Conservation (phyloP, 1,140 invertebrate species). For the Drosophila truncata region DNA sequence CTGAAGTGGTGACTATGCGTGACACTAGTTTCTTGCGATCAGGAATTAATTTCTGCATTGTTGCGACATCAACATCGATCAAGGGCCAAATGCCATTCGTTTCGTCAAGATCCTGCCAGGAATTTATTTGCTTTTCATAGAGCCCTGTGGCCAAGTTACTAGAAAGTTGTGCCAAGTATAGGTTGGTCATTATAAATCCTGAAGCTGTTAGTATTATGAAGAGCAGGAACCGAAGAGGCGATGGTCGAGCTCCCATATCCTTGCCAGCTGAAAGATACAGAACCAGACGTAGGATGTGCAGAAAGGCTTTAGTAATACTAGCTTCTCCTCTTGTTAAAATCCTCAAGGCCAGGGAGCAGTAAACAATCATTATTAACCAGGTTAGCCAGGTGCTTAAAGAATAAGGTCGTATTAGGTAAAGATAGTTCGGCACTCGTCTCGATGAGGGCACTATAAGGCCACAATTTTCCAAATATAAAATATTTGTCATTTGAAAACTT, state of each 20-base stretch:
- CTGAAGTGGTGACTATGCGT: constrained; percentile 32
- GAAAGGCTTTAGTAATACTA: constrained; percentile 34
- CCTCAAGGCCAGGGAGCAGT: constrained; percentile 50
- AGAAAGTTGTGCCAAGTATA: constrained; percentile 59
- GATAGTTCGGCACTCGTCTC: constrained; percentile 32
- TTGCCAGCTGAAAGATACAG: constrained; percentile 39
- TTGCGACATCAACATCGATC: constrained; percentile 26
- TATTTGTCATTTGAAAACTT: constrained; percentile 43
- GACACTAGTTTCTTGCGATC: constrained; percentile 43
- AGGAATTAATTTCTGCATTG: constrained; percentile 32
- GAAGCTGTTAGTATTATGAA: constrained; percentile 40
- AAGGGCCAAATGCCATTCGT: constrained; percentile 37
- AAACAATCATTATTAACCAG: constrained; percentile 36
- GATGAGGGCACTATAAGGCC: constrained; percentile 55
- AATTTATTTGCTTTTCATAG: constrained; percentile 57
- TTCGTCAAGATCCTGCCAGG: constrained; percentile 51
- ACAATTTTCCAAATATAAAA: constrained; percentile 58
- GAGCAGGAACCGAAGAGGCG: constrained; percentile 22
- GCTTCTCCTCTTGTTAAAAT: constrained; percentile 13
- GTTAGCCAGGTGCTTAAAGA: constrained; percentile 41
- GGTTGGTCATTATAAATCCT: constrained; percentile 63
- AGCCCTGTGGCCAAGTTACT: constrained; percentile 54
- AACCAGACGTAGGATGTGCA: constrained; percentile 42
- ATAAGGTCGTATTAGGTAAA: constrained; percentile 51
- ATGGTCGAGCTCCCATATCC: constrained; percentile 10